Percentiles rank a stretch among this genome's conserved stretches.
These are phyloP conservation scores for Noctilio leporinus DNA, from an alignment of 2,113 vertebrate genomes.

Conservation along the genomic window DNA sequence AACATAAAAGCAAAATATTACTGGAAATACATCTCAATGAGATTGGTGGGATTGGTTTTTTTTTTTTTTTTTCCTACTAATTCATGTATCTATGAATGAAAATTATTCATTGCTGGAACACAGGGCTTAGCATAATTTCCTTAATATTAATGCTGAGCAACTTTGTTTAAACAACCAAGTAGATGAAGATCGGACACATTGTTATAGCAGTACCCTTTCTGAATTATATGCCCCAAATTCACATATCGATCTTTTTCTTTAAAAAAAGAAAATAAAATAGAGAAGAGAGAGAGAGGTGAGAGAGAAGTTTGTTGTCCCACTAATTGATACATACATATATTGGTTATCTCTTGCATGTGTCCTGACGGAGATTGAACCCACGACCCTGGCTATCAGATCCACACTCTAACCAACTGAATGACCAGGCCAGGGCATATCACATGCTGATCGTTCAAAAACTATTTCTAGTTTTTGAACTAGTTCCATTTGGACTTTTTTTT, in stretches of 20 bases:
- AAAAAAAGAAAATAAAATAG: too few species aligned
- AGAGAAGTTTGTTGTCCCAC: too few species aligned
- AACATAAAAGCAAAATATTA: slow-evolving; percentile 10
- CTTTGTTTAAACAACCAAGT: neutral
- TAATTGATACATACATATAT: too few species aligned
- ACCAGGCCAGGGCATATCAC: neutral
- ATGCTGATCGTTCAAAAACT: neutral
- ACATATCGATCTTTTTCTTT: neutral
- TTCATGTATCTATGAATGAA: neutral
- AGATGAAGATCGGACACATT: neutral
- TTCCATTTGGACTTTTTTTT: neutral
- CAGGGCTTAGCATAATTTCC: neutral
- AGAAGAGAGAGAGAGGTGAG: too few species aligned
- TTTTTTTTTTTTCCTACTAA: neutral
- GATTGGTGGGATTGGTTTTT: neutral
- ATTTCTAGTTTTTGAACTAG: too few species aligned
- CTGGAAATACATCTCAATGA: neutral
- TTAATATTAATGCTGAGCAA: slow-evolving; percentile 5
- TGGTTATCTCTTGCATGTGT: too few species aligned
- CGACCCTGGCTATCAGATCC: too few species aligned
- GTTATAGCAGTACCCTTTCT: neutral
- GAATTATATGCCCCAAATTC: neutral
- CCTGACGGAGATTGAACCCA: too few species aligned
- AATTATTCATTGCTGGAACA: neutral
- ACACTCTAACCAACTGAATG: too few species aligned